Evolutionary conservation across 2,888 invertebrate genomes (phyloP), one percentile per base, ranked within the genome.

Genomic region (Sminthurides aquaticus): DNA sequence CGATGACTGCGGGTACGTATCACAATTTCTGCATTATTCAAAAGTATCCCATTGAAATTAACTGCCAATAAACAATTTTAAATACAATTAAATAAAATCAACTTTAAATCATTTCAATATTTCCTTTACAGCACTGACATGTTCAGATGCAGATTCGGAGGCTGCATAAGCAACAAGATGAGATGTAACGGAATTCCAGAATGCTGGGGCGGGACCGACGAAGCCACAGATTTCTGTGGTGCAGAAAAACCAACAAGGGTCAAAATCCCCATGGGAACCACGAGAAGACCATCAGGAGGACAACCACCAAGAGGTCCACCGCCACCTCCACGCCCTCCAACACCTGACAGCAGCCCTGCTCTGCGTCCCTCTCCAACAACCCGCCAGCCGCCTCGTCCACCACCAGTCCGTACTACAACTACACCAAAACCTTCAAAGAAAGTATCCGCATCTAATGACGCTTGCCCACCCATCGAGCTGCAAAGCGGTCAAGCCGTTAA

Each of bases 171-270:
- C 3, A 58, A 56, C 48, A 8, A 18, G 3, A 25, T 60, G n/a
- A 56, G 48, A 29, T 68, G 68, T 54, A 56, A 68, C 34, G 60
- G 64, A 3, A 34, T 22, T 18, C 49, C 60, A 5, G 60, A 67
- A 49, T 67, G 67, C 49, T 59, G 59, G 61, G 67, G 67, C 11
- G 64, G 60, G 18, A 65, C 62, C 1, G 67, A 67, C n/a, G 67
- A 67, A 52, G 65, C 65, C n/a, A 52, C 15, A 0, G 67, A 67
- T 43, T 65, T 67, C 5, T 67, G 67, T 27, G 52, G 49, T 26
- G 29, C 34, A 3, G 24, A 24, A 43, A 29, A 18, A 27, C 2
- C 26, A 18, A 2, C 28, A n/a, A 1, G 43, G 20, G 1, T 24
- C 24, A 29, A 54, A 55, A 55, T 55, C 43, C 20, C 34, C 58